A percentile compares a stretch with the other conserved stretches of the same genome.
Evolutionary conservation across 2,113 vertebrate genomes (phyloP).

Genomic region (Xiphorhynchus elegans): DNA sequence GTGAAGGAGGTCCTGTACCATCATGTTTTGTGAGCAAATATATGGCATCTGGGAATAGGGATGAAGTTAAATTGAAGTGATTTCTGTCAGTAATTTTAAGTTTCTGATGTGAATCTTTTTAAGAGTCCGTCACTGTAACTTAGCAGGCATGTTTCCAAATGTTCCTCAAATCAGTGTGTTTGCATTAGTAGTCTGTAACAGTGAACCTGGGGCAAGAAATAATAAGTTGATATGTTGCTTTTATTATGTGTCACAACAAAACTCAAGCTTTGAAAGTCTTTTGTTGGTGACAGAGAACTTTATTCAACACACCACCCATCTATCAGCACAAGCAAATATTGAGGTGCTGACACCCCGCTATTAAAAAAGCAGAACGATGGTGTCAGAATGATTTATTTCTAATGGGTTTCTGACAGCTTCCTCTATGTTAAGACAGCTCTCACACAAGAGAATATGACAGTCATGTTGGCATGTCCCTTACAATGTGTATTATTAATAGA

Average conservation of each 20-base stretch:
- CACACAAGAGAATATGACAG: slow-evolving; percentile 24
- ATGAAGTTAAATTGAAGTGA: neutral
- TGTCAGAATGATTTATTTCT: slow-evolving; percentile 59
- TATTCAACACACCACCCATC: neutral
- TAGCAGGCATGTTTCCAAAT: neutral
- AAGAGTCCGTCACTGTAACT: neutral
- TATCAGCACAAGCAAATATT: neutral
- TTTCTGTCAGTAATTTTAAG: neutral
- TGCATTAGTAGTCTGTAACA: neutral
- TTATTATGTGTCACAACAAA: neutral
- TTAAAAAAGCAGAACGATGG: slow-evolving; percentile 8
- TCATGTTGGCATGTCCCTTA: slow-evolving; percentile 28
- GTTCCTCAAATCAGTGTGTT: neutral
- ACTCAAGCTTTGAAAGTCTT: neutral
- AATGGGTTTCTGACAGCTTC: slow-evolving; percentile 12
- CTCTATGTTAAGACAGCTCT: neutral
- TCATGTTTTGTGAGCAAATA: neutral
- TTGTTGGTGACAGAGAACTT: neutral
- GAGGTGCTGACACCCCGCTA: neutral
- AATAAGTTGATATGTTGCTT: neutral
- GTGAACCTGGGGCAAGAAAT: neutral
- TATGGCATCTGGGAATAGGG: neutral
- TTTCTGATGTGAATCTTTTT: neutral
- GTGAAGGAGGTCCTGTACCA: neutral
- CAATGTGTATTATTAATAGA: slow-evolving; percentile 59